A percentile compares a stretch with the other conserved stretches of the same genome.
These are phyloP conservation scores for human (Homo sapiens) DNA, from an alignment of 2,113 vertebrate species.

Conservation along the genomic window GRCh38 chr2:136542501-136543000, in stretches of 20 bases:
- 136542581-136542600: not conserved
- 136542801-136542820: not conserved
- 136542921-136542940: not conserved
- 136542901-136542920: not conserved
- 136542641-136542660: not conserved
- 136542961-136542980: not conserved
- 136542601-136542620: not conserved
- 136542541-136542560: slow-evolving; percentile 21
- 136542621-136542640: not conserved
- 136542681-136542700: not conserved
- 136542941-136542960: not conserved
- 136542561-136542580: not conserved
- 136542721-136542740: not conserved
- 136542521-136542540: not conserved
- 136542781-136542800: not conserved
- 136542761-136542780: not conserved
- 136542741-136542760: not conserved
- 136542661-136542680: not conserved
- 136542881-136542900: not conserved
- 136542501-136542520: not conserved
- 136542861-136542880: not conserved
- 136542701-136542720: not conserved
- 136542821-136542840: not conserved
- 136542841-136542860: not conserved
- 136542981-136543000: not conserved